Evolutionary conservation across 2,888 invertebrate genomes (phyloP).

Genomic region (Hirtodrosophila histrioides): DNA sequence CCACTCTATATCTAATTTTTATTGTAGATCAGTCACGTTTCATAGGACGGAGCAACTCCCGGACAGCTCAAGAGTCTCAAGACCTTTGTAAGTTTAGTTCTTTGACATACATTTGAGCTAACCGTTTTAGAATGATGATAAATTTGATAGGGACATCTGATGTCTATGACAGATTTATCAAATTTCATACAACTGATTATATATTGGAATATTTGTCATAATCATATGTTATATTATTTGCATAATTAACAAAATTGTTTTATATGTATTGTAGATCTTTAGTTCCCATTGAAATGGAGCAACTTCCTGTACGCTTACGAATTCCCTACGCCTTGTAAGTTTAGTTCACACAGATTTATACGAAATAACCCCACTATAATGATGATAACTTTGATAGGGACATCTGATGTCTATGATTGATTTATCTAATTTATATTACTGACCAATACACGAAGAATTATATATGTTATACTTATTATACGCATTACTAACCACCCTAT

Average conservation of each 20-base stretch:
- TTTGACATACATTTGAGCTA: no score
- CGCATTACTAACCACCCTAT: neutral
- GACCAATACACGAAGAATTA: neutral
- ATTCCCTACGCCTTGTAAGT: neutral
- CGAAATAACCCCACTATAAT: neutral
- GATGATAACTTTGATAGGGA: slow-evolving; percentile 62
- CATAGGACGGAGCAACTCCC: no score
- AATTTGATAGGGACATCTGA: slow-evolving; percentile 59
- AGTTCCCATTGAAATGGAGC: no score
- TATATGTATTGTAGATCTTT: neutral
- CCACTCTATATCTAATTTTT: neutral
- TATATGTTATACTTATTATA: neutral
- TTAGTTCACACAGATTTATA: neutral
- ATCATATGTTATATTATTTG: neutral
- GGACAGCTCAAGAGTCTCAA: no score
- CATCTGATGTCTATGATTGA: slow-evolving; percentile 58
- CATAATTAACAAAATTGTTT: neutral
- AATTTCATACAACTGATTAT: slow-evolving; percentile 30
- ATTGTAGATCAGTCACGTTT: no score
- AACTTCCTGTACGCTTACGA: no score
- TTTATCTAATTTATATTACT: slow-evolving; percentile 43
- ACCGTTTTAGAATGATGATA: slow-evolving; percentile 42
- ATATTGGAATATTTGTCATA: neutral
- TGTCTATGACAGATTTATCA: slow-evolving; percentile 53
- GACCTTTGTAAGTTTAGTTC: no score